phyloP scores from a whole-genome alignment of 1,140 invertebrate species.

The Linepithema humile region DNA sequence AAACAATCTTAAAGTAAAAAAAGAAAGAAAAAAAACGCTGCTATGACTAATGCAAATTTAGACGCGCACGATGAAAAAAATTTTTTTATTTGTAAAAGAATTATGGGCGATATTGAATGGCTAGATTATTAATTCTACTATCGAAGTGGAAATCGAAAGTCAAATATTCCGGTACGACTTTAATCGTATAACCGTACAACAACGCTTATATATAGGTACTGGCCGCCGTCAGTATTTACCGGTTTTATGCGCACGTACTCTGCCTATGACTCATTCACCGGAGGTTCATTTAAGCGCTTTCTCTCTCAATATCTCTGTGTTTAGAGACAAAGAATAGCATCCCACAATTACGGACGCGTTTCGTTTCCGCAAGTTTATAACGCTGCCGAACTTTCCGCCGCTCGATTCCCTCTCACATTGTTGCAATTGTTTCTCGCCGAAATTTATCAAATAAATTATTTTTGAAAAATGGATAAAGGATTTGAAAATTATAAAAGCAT shows the following conservation, averaged over 20 bases:
- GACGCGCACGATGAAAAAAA: not conserved
- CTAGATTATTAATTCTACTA: not conserved
- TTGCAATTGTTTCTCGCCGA: not conserved
- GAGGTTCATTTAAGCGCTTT: conserved; percentile 41
- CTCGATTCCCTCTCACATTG: conserved; percentile 9
- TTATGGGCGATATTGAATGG: not conserved
- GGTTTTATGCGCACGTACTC: conserved; percentile 29
- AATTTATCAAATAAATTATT: conserved; percentile 21
- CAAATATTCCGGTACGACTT: conserved; percentile 7
- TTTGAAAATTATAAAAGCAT: not conserved
- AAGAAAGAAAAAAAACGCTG: not conserved
- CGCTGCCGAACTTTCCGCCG: not conserved
- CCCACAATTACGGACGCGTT: conserved; percentile 17
- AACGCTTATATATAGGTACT: not conserved
- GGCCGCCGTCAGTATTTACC: conserved; percentile 1
- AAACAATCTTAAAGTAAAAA: not conserved
- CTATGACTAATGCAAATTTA: conserved; percentile 15
- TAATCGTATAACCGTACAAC: not conserved
- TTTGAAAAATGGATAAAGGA: not conserved
- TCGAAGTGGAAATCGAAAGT: conserved; percentile 39
- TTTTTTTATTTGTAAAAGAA: not conserved
- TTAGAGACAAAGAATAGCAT: conserved; percentile 17
- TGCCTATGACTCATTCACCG: not conserved
- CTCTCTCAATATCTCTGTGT: conserved; percentile 34
- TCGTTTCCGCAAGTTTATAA: conserved; percentile 10